Evolutionary conservation across 2,113 vertebrate genomes (phyloP).

Genomic region (Pampusana beccarii): DNA sequence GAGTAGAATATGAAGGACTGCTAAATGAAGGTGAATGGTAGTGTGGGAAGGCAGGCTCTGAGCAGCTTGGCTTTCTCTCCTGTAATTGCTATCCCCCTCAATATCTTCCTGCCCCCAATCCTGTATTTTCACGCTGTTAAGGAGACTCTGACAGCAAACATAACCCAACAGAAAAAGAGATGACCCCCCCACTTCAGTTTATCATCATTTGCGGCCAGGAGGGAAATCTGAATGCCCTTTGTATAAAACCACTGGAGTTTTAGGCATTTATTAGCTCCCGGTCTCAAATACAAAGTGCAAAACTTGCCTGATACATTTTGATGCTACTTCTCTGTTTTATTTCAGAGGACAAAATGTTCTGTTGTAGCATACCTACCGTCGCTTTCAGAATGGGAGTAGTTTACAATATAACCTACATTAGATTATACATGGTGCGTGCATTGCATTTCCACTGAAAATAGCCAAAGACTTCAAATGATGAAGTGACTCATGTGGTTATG

Average conservation of each 20-base stretch:
- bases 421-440: neutral
- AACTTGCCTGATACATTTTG: neutral
- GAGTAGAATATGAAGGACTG: neutral
- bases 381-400: neutral
- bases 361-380: neutral
- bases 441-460: neutral
- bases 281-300: neutral
- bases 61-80: neutral
- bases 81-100: neutral
- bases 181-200: accelerated
- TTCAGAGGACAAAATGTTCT: neutral
- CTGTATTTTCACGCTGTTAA: neutral
- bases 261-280: neutral
- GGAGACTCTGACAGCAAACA: neutral
- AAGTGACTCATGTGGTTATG: neutral
- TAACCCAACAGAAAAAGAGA: neutral
- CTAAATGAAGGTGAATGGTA: neutral
- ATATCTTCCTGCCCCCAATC: no score
- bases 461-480: neutral
- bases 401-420: constrained; percentile 34
- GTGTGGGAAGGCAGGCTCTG: neutral
- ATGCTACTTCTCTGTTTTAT: neutral
- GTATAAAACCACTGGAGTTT: constrained; percentile 4
- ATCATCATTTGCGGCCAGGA: neutral
- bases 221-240: constrained; percentile 14